phyloP scores from a whole-genome alignment of 2,888 invertebrate species.

The Noctua comes region DNA sequence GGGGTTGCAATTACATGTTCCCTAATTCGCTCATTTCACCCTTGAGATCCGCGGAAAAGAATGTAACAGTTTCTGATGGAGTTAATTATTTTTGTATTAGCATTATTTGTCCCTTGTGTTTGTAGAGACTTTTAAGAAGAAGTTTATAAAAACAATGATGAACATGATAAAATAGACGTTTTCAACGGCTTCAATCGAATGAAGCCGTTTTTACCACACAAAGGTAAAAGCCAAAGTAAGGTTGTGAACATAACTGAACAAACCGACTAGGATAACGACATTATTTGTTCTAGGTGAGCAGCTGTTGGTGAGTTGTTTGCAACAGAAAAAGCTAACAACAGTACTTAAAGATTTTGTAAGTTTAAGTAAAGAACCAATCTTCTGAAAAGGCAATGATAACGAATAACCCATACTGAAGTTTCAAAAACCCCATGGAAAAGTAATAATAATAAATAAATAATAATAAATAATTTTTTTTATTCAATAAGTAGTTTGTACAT shows the following conservation, averaged over 20 bases:
- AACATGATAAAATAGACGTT: background rate
- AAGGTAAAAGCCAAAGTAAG: background rate
- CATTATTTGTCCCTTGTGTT: background rate
- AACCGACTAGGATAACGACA: background rate
- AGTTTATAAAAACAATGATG: too few relatives aligned
- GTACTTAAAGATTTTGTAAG: background rate
- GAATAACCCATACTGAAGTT: background rate
- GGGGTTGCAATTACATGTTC: constrained; percentile 68
- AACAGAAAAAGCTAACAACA: background rate
- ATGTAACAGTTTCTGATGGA: constrained; percentile 38
- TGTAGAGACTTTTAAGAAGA: background rate
- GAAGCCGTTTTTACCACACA: background rate
- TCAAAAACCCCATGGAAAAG: background rate
- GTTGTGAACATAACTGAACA: background rate
- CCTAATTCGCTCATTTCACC: constrained; percentile 66
- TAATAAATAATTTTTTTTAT: too few relatives aligned
- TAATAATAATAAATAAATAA: too few relatives aligned
- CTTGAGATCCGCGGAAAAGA: constrained; percentile 53
- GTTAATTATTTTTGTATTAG: constrained; percentile 46
- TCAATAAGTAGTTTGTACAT: too few relatives aligned
- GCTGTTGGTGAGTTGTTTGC: too few relatives aligned
- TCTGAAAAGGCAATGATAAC: background rate
- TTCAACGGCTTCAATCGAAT: background rate
- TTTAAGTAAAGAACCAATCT: background rate
- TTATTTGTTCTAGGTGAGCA: background rate